Conservation (phyloP, 2,888 invertebrate species). For the Zygogramma bicolorata region DNA sequence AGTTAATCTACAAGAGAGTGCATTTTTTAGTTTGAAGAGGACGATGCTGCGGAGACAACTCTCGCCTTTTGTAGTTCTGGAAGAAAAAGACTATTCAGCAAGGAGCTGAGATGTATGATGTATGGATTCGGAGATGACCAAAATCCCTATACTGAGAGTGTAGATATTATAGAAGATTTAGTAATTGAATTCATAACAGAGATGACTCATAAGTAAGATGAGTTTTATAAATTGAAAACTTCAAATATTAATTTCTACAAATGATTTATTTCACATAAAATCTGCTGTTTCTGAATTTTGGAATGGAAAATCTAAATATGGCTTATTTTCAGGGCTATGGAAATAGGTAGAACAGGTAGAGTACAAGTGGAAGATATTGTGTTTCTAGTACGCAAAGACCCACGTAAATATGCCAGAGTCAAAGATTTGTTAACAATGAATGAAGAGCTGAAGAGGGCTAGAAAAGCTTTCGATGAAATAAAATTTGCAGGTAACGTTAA, state of each 20-base stretch:
- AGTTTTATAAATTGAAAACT: no score
- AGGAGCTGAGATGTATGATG: constrained; percentile 98
- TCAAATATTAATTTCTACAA: no score
- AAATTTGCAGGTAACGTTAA: constrained; percentile 88
- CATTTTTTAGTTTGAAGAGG: constrained; percentile 74
- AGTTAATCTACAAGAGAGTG: no score
- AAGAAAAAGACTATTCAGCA: constrained; percentile 88
- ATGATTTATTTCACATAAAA: no score
- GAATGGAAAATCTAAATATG: no score
- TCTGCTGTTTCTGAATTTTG: no score
- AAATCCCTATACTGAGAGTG: constrained; percentile 98
- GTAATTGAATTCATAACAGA: constrained; percentile 98
- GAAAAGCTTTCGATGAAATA: constrained; percentile 99
- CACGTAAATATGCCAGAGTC: constrained; percentile 96
- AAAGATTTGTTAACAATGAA: constrained; percentile 98
- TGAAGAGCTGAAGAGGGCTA: constrained; percentile 97
- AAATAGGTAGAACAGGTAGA: constrained; percentile 94
- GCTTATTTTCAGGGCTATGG: constrained; percentile 92
- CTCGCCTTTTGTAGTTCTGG: constrained; percentile 73
- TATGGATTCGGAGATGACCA: constrained; percentile 99
- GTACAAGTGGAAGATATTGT: constrained; percentile 99
- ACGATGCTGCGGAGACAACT: constrained; percentile 77
- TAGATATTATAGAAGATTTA: constrained; percentile 96
- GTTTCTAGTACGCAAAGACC: constrained; percentile 94
- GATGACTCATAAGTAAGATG: constrained; percentile 81